These are phyloP conservation scores for Thermophis baileyi DNA, from an alignment of 2,113 vertebrate species.

Conservation along the genomic window DNA sequence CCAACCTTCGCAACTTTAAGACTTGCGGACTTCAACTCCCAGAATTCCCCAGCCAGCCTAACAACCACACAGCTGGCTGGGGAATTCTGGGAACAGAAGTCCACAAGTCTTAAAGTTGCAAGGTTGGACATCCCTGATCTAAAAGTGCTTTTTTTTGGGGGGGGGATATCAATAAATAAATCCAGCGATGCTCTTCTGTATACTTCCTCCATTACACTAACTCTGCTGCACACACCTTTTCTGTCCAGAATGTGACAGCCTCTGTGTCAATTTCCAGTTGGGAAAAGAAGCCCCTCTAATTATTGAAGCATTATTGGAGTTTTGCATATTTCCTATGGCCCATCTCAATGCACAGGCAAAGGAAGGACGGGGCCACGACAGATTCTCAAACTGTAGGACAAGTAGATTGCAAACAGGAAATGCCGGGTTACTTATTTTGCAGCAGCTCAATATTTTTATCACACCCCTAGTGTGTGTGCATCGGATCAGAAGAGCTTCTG, in stretches of 20 bases:
- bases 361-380: rapidly evolving
- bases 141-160: too few species aligned
- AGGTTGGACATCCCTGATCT: too few species aligned
- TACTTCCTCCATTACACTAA: neutral
- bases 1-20: neutral
- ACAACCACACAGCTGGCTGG: too few species aligned
- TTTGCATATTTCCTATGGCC: neutral
- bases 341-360: neutral
- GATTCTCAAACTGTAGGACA: neutral
- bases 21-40: too few species aligned
- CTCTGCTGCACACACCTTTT: neutral
- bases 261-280: neutral
- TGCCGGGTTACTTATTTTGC: neutral
- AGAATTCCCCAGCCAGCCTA: too few species aligned
- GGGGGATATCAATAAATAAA: neutral
- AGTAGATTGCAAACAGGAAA: neutral
- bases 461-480: neutral
- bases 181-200: neutral
- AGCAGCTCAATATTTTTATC: neutral
- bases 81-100: too few species aligned
- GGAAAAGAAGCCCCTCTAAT: neutral
- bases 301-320: neutral
- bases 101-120: too few species aligned
- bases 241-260: neutral
- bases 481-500: neutral